phyloP scores from a whole-genome alignment of 2,113 vertebrate species.

The Xyliphius kryptos region DNA sequence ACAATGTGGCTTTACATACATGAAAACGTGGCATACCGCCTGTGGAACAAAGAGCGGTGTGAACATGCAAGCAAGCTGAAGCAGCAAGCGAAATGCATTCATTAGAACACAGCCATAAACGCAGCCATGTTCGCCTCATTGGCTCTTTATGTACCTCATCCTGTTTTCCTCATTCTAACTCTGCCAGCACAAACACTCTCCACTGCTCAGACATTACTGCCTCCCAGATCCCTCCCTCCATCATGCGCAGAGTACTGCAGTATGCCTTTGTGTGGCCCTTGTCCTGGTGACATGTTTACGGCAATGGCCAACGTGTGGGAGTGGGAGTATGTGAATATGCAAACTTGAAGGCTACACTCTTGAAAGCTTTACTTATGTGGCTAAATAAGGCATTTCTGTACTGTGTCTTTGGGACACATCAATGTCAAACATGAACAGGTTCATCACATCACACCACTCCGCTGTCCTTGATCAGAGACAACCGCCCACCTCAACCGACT shows the following conservation, averaged over 20 bases:
- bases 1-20: too few relatives aligned
- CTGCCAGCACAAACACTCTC: conserved; percentile 26
- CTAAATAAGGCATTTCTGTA: conserved; percentile 3
- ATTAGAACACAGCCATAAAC: conserved; percentile 27
- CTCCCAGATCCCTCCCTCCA: conserved; percentile 71
- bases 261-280: conserved; percentile 87
- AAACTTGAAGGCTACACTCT: too few relatives aligned
- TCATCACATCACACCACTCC: neutral
- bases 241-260: conserved; percentile 74
- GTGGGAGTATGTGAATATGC: conserved; percentile 42
- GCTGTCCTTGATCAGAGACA: conserved; percentile 21
- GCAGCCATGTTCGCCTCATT: conserved; percentile 28
- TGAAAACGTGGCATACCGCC: too few relatives aligned
- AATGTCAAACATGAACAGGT: neutral
- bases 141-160: conserved; percentile 31
- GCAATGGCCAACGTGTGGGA: conserved; percentile 71
- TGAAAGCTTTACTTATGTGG: conserved; percentile 14
- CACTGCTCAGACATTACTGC: conserved; percentile 63
- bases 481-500: conserved; percentile 14
- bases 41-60: too few relatives aligned
- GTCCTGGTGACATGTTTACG: conserved; percentile 97
- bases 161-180: conserved; percentile 34
- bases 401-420: conserved; percentile 3
- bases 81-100: conserved; percentile 13
- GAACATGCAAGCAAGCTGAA: conserved; percentile 22